phyloP scores from a whole-genome alignment of 2,113 vertebrate species.

The Centropristis striata region DNA sequence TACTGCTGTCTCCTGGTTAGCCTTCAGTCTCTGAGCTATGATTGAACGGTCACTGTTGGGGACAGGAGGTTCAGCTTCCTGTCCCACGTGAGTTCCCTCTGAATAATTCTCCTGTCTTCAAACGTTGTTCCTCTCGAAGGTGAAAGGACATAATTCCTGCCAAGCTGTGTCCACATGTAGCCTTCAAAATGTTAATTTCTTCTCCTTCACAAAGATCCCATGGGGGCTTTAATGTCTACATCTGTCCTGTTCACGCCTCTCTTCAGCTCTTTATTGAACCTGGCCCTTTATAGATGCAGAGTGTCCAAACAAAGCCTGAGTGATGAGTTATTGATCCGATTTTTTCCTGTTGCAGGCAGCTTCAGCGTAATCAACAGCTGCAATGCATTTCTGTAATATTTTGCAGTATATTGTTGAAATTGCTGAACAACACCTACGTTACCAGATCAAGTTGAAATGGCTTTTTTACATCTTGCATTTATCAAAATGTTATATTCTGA shows the following conservation, averaged over 20 bases:
- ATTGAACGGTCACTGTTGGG: neutral
- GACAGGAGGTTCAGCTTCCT: neutral
- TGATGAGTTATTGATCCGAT: constrained; percentile 74
- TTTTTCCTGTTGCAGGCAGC: constrained; percentile 16
- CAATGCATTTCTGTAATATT: neutral
- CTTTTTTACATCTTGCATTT: no score
- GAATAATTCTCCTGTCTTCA: constrained; percentile 19
- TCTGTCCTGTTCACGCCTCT: constrained; percentile 32
- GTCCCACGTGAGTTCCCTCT: neutral
- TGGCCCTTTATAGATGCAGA: constrained; percentile 36
- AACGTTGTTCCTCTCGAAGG: neutral
- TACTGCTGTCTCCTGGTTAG: no score
- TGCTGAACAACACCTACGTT: neutral
- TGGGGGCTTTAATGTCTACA: constrained; percentile 48
- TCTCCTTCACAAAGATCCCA: constrained; percentile 41
- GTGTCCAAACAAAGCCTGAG: constrained; percentile 59
- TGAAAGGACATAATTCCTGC: constrained; percentile 38
- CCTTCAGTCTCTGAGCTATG: neutral
- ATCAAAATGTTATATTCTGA: neutral
- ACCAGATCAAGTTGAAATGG: neutral
- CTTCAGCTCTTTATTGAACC: constrained; percentile 39
- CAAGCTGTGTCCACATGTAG: constrained; percentile 13
- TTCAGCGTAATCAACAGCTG: neutral
- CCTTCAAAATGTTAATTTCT: constrained; percentile 42
- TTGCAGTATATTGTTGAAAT: neutral